These are phyloP conservation scores for Cotesia typhae DNA, from an alignment of 1,140 invertebrate genomes.

Conservation along the genomic window DNA sequence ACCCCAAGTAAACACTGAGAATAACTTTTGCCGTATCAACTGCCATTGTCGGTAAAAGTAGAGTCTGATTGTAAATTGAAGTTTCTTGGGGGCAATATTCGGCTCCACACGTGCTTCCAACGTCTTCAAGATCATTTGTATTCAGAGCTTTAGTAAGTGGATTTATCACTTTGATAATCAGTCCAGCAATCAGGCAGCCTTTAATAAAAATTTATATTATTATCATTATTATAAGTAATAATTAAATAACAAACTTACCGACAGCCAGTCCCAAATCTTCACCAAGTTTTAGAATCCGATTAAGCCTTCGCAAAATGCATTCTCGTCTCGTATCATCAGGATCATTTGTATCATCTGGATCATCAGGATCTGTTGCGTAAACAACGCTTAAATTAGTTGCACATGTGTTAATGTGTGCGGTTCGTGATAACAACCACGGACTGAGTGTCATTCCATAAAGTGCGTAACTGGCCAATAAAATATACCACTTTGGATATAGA, in stretches of 20 bases:
- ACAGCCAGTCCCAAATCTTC: constrained; percentile 58
- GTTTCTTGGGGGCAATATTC: constrained; percentile 57
- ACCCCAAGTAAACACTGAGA: constrained; percentile 67
- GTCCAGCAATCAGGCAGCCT: constrained; percentile 56
- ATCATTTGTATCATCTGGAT: constrained; percentile 68
- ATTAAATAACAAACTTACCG: constrained; percentile 39
- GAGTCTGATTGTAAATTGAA: constrained; percentile 52
- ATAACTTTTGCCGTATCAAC: constrained; percentile 62
- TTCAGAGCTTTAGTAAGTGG: constrained; percentile 25
- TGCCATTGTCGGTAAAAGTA: constrained; percentile 58
- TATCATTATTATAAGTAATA: constrained; percentile 1
- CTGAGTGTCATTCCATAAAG: constrained; percentile 69
- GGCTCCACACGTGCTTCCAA: constrained; percentile 54
- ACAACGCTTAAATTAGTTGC: constrained; percentile 69
- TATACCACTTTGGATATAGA: constrained; percentile 70
- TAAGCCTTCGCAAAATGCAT: constrained; percentile 56
- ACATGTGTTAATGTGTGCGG: constrained; percentile 69
- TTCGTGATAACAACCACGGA: constrained; percentile 67
- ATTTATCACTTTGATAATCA: constrained; percentile 54
- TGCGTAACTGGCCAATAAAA: constrained; percentile 70
- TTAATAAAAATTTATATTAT: not conserved
- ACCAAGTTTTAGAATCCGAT: constrained; percentile 55
- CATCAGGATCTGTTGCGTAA: constrained; percentile 64
- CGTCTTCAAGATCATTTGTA: constrained; percentile 40
- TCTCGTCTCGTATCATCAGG: constrained; percentile 62